These are phyloP conservation scores for Phocides pigmalion DNA, from an alignment of 1,140 invertebrate genomes.

Conservation along the genomic window DNA sequence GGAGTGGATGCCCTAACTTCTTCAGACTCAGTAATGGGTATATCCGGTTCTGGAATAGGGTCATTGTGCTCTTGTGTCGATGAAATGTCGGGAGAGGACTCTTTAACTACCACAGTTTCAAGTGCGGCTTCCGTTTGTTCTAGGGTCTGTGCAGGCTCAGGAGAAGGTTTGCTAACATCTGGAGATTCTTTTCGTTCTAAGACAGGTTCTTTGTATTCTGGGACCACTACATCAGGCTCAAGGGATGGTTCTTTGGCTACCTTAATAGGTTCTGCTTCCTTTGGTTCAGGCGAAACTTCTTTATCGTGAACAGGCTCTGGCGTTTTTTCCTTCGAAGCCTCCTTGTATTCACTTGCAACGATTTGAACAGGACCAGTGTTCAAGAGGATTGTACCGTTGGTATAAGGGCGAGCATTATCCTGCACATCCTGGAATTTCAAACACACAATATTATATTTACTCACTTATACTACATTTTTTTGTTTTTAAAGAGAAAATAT, in stretches of 20 bases:
- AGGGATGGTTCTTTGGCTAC: conserved; percentile 26
- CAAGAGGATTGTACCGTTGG: conserved; percentile 74
- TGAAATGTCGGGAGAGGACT: conserved; percentile 1
- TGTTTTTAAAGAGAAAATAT: too few relatives aligned
- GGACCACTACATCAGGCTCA: conserved; percentile 27
- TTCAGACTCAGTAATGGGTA: background rate
- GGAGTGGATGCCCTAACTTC: background rate
- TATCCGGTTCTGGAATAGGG: background rate
- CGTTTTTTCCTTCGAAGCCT: conserved; percentile 54
- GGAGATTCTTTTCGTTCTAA: conserved; percentile 34
- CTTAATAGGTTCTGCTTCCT: conserved; percentile 39
- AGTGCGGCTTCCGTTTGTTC: conserved; percentile 4
- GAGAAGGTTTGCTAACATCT: conserved; percentile 7
- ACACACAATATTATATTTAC: conserved; percentile 1
- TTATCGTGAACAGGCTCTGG: conserved; percentile 46
- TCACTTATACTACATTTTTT: background rate
- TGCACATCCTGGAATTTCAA: conserved; percentile 65
- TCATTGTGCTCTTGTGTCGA: background rate
- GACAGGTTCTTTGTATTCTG: conserved; percentile 21
- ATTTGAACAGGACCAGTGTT: conserved; percentile 70
- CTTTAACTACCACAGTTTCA: conserved; percentile 19
- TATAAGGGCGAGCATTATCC: conserved; percentile 75
- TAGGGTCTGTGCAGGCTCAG: conserved; percentile 4
- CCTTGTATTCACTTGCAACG: conserved; percentile 68
- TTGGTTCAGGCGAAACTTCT: conserved; percentile 43